Base-by-base conservation (phyloP, 2,113 vertebrate genomes). In the Chaetodon auriga region DNA sequence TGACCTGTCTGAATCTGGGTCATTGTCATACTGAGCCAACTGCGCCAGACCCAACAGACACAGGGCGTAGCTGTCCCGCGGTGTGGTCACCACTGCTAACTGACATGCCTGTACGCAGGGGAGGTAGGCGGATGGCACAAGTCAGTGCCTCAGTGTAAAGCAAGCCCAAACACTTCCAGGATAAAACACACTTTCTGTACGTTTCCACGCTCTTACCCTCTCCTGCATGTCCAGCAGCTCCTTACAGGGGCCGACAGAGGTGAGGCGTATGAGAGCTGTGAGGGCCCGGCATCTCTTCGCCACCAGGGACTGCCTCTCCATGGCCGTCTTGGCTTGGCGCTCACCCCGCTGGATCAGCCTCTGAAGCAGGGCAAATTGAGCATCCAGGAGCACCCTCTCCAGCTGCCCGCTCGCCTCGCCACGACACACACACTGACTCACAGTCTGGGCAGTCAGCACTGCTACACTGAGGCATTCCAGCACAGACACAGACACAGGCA, bases 361-460 rank as follows among this genome's bases (percentile, higher is more conserved):
- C 75, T 90, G 86, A 76, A 95, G 91, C 83, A 94, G 94, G 75
- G 91, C 84, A 41, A 94, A 95, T 78, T 92, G 92, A 80, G 94
- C 86, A 61, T 93, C 84, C 78, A 92, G 91, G 82, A 95, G 85
- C 60, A 91, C 84, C 92, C 92, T 93, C 86, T 95, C 93, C 92
- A 95, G 92, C 92, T 96, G 94, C 93, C 89, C 90, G 77, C 84
- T 81, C 78, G 75, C 89, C 78, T 86, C 80, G 1, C 89, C 78
- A 60, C 85, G 91, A 78, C 91, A 86, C 89, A 89, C 78, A 87
- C 94, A 88, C 91, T 90, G 91, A 89, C 93, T 93, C 91, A 92
- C 78, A 82, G 88, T 93, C 85, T 91, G 89, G 58, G 93, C 90
- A 38, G 94, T 78, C 76, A 94, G 89, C 86, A 89, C 87, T 13